These are phyloP conservation scores for Pimpla rufipes DNA, from an alignment of 2,888 invertebrate species.

Conservation along the genomic window DNA sequence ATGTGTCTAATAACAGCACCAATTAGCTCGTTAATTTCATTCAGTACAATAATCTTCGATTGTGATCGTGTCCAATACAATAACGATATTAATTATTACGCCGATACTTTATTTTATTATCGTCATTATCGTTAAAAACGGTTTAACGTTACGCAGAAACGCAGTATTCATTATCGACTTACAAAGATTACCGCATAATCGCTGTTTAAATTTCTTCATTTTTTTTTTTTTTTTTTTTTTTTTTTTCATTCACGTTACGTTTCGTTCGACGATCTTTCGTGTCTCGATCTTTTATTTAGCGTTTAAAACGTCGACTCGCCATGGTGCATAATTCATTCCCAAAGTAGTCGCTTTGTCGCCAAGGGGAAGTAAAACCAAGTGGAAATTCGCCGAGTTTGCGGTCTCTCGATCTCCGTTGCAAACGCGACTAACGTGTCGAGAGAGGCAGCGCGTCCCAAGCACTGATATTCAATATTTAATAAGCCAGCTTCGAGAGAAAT, in stretches of 20 bases:
- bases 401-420: constrained; percentile 38
- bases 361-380: neutral
- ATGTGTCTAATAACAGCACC: constrained; percentile 58
- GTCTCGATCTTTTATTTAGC: constrained; percentile 19
- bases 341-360: constrained; percentile 62
- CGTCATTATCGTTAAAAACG: constrained; percentile 38
- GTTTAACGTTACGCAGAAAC: constrained; percentile 46
- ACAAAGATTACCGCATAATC: constrained; percentile 66
- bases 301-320: constrained; percentile 38
- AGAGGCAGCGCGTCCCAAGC: constrained; percentile 16
- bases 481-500: constrained; percentile 26
- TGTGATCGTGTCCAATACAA: constrained; percentile 66
- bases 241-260: constrained; percentile 19
- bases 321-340: constrained; percentile 62
- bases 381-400: constrained; percentile 14
- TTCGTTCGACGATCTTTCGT: constrained; percentile 21
- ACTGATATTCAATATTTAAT: constrained; percentile 36
- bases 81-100: constrained; percentile 48
- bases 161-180: constrained; percentile 68
- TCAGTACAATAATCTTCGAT: constrained; percentile 68
- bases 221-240: constrained; percentile 1
- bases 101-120: neutral
- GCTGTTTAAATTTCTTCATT: constrained; percentile 48
- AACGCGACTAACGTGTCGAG: constrained; percentile 30
- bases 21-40: constrained; percentile 61